A percentile compares a stretch with the other conserved stretches of the same genome.
These are phyloP conservation scores for Orthosia gracilis DNA, from an alignment of 2,888 invertebrate genomes.

Conservation along the genomic window DNA sequence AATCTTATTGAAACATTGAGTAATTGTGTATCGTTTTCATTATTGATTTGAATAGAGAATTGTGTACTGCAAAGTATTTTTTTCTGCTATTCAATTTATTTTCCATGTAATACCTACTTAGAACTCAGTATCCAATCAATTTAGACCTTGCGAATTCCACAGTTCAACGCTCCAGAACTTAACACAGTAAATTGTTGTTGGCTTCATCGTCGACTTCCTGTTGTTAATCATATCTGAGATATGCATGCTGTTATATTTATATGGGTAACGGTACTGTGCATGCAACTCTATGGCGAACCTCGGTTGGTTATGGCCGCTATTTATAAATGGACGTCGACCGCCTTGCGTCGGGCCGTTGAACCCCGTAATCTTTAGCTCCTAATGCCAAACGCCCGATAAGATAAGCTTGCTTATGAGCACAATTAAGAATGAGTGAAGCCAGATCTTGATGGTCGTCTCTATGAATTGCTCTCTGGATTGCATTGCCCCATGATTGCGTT, in stretches of 20 bases:
- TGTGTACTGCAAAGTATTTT: neutral
- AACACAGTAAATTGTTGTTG: conserved; percentile 29
- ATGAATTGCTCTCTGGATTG: conserved; percentile 23
- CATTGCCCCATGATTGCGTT: conserved; percentile 47
- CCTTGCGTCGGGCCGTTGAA: conserved; percentile 77
- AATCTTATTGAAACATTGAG: neutral
- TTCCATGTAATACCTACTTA: conserved; percentile 8
- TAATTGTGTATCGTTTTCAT: conserved; percentile 6
- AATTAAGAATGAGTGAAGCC: conserved; percentile 55
- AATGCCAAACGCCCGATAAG: conserved; percentile 79
- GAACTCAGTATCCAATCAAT: conserved; percentile 21
- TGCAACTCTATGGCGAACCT: conserved; percentile 76
- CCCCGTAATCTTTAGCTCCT: conserved; percentile 78
- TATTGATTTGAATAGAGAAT: neutral
- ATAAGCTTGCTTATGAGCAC: conserved; percentile 61
- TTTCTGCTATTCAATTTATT: conserved; percentile 20
- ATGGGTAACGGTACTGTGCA: conserved; percentile 75
- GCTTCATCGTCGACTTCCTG: conserved; percentile 38
- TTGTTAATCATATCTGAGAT: conserved; percentile 54
- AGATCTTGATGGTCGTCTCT: conserved; percentile 47
- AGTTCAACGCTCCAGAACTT: conserved; percentile 49
- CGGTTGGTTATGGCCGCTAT: conserved; percentile 75
- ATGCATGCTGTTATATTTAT: conserved; percentile 60
- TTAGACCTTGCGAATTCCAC: conserved; percentile 28
- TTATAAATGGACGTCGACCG: conserved; percentile 82